A percentile compares a stretch with the other conserved stretches of the same genome.
Conservation (phyloP, 2,113 vertebrate genomes). For the Cnemophilus loriae region DNA sequence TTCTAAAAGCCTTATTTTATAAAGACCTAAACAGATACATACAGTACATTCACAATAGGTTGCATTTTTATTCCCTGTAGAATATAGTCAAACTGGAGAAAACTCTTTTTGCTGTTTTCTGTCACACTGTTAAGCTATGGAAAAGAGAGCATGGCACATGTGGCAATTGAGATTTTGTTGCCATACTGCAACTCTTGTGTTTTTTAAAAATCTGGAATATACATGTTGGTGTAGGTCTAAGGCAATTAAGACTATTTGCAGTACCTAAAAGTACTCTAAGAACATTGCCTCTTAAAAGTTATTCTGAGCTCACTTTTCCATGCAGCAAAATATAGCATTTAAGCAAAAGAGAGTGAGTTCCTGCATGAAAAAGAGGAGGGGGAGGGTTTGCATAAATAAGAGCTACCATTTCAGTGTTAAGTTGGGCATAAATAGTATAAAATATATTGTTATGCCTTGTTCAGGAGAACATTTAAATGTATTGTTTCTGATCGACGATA, state of each 20-base stretch:
- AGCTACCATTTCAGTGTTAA: background rate
- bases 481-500: background rate
- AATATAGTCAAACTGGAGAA: background rate
- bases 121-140: background rate
- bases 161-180: background rate
- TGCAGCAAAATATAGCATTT: background rate
- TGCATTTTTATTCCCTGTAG: background rate
- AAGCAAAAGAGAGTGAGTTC: background rate
- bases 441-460: background rate
- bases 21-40: background rate
- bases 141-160: background rate
- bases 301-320: background rate
- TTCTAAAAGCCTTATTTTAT: background rate
- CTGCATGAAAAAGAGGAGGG: background rate
- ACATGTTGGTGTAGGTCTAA: background rate
- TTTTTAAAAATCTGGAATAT: background rate
- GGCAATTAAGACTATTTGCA: background rate
- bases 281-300: background rate
- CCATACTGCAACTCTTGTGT: background rate
- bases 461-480: background rate
- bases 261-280: background rate
- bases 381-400: background rate
- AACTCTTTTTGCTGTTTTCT: background rate
- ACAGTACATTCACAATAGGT: background rate
- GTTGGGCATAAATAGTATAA: background rate